Percentiles rank a stretch among this genome's conserved stretches.
Evolutionary conservation across 2,888 invertebrate species (phyloP).

Genomic region (Hypolimnas misippus): DNA sequence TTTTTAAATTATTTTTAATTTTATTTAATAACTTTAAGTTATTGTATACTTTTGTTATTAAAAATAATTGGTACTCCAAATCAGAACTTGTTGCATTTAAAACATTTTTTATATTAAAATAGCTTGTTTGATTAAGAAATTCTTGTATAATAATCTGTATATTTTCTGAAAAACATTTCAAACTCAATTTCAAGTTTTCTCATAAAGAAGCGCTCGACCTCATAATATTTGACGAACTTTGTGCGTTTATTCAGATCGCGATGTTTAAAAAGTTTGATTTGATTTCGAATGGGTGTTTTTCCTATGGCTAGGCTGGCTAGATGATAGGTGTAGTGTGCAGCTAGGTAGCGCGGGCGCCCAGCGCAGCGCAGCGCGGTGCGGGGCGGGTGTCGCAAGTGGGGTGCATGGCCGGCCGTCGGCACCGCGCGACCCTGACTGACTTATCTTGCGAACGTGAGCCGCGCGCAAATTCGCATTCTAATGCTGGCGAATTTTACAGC

Average conservation of each 20-base stretch:
- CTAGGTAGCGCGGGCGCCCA: slow-evolving; percentile 40
- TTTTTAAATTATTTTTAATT: too few relatives aligned
- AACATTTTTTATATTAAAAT: background rate
- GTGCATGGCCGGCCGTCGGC: slow-evolving; percentile 83
- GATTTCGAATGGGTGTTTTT: slow-evolving; percentile 42
- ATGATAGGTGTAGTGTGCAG: slow-evolving; percentile 17
- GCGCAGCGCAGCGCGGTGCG: slow-evolving; percentile 44
- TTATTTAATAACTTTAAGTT: too few relatives aligned
- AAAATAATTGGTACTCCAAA: background rate
- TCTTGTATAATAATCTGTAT: too few relatives aligned
- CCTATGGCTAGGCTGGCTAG: slow-evolving; percentile 49
- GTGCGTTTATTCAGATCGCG: background rate
- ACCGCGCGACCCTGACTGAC: slow-evolving; percentile 84
- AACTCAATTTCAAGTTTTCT: background rate
- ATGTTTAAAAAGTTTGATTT: background rate
- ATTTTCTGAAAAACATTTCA: background rate
- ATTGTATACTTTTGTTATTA: too few relatives aligned
- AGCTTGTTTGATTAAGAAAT: background rate
- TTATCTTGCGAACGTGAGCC: slow-evolving; percentile 81
- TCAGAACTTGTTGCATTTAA: background rate
- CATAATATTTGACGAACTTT: background rate
- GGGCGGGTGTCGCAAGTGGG: slow-evolving; percentile 72
- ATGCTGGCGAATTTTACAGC: slow-evolving; percentile 75
- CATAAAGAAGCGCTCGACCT: background rate
- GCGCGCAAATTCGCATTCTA: slow-evolving; percentile 81